Evolutionary conservation across 2,113 vertebrate species (phyloP), one percentile per base, ranked within the genome.

Genomic region (Neogobius melanostomus): DNA sequence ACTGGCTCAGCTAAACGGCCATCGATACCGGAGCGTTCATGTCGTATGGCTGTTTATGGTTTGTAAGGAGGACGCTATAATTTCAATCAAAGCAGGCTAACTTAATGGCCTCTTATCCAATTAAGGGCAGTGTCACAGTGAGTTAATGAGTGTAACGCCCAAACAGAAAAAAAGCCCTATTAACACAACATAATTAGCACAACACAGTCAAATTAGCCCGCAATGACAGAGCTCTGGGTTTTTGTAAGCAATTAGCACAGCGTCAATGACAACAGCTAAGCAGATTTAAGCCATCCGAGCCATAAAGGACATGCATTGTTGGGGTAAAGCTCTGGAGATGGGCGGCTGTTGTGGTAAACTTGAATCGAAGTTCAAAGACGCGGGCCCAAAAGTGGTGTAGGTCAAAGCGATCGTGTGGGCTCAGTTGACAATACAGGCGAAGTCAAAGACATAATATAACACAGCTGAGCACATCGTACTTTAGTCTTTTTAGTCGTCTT

Each of bases 241-340:
- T 81, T 84, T 88, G 17, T 48, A 47, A 17, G 75, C 85, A 79
- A 88, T 90, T 89, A 86, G 87, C 28, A 86, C 81, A 74, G 43
- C 36, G 80, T 70, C 78, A 86, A 88, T 85, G 77, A 89, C 85
- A 89, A 91, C 85, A 90, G 86, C 86, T 84, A 86, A 88, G 72
- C 70, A 73, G 73, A 86, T 90, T 76, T 75, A 82, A 73, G 81
- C 62, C 66, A 76, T 79, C 84, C 49, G 68, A 81, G 62, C 65
- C 76, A 71, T 76, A 82, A 71, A 89, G 83, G 86, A 79, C 84
- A 8, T 69, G 80, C 21, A 83, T 90, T 91, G 88, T 90, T 82
- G 66, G 69, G 44, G 44, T 53, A 72, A 76, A 68, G 75, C 90
- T 86, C 90, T 49, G 6, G 88, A 85, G 90, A 82, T 49, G 5